These are phyloP conservation scores for Orycteropus afer DNA, from an alignment of 2,113 vertebrate species.

Conservation along the genomic window DNA sequence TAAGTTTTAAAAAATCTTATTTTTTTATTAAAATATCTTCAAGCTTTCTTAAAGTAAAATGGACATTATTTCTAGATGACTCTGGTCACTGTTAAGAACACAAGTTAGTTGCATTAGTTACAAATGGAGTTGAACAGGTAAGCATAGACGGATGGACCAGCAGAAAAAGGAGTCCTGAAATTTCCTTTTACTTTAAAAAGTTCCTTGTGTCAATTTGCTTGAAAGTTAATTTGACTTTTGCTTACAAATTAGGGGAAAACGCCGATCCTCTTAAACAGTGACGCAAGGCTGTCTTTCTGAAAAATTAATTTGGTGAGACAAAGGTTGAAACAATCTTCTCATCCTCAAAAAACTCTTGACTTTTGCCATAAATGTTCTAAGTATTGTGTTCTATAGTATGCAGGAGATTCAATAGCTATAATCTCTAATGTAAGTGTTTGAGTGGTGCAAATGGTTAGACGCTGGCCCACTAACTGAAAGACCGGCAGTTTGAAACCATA, in stretches of 20 bases:
- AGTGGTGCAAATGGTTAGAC: background rate
- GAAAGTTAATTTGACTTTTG: constrained; percentile 36
- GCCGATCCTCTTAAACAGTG: background rate
- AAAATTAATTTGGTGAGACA: constrained; percentile 49
- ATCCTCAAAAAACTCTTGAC: constrained; percentile 20
- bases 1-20: constrained; percentile 8
- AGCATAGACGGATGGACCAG: background rate
- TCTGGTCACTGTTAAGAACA: background rate
- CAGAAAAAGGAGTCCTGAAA: background rate
- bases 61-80: background rate
- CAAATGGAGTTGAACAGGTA: background rate
- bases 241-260: background rate
- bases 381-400: background rate
- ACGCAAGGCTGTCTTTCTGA: background rate
- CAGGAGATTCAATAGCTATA: background rate
- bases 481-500: background rate
- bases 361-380: constrained; percentile 12
- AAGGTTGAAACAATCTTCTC: background rate
- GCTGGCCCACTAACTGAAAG: background rate
- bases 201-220: background rate
- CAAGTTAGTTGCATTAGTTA: background rate
- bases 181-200: constrained; percentile 9
- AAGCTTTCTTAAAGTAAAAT: constrained; percentile 40
- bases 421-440: background rate
- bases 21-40: constrained; percentile 27